phyloP scores from a whole-genome alignment of 2,797 vertebrate genomes.

The Steatocranus sp. region DNA sequence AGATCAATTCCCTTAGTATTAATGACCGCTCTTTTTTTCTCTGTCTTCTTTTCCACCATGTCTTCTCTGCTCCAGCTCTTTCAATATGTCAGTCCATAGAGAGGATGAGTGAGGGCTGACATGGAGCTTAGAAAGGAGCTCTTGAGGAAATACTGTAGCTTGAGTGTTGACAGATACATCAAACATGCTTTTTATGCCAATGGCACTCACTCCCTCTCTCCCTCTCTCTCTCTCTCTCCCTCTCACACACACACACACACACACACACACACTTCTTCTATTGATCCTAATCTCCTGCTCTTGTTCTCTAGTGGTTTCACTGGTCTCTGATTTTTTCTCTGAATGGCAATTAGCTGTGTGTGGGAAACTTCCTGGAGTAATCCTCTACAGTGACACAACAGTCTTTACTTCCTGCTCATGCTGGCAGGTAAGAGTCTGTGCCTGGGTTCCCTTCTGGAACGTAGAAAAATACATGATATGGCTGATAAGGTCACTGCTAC shows the following conservation, averaged over 20 bases:
- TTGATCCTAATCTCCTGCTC: constrained; percentile 19
- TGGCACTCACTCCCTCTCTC: background rate
- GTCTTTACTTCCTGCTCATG: background rate
- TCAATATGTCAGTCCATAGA: constrained; percentile 24
- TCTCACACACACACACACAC: background rate
- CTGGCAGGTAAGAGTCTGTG: constrained; percentile 5
- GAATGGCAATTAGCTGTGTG: constrained; percentile 28
- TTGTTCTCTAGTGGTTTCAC: constrained; percentile 19
- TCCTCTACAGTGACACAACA: background rate
- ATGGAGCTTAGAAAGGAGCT: constrained; percentile 20
- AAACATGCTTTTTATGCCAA: constrained; percentile 29
- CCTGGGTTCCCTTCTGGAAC: background rate
- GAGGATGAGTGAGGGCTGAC: constrained; percentile 31
- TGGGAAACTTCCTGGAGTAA: background rate
- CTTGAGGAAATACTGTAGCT: constrained; percentile 37
- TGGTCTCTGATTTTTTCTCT: constrained; percentile 23
- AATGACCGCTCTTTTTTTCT: constrained; percentile 48
- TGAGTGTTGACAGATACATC: constrained; percentile 51
- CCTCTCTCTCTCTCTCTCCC: background rate
- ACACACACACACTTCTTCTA: background rate
- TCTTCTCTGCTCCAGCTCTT: constrained; percentile 24
- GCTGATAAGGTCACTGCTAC: constrained; percentile 16
- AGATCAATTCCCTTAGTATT: constrained; percentile 68
- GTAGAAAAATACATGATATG: constrained; percentile 2
- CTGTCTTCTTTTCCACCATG: background rate